Percentiles rank a stretch among this genome's conserved stretches.
phyloP scores from a whole-genome alignment of 1,140 invertebrate genomes.

The Sycophila sp. region DNA sequence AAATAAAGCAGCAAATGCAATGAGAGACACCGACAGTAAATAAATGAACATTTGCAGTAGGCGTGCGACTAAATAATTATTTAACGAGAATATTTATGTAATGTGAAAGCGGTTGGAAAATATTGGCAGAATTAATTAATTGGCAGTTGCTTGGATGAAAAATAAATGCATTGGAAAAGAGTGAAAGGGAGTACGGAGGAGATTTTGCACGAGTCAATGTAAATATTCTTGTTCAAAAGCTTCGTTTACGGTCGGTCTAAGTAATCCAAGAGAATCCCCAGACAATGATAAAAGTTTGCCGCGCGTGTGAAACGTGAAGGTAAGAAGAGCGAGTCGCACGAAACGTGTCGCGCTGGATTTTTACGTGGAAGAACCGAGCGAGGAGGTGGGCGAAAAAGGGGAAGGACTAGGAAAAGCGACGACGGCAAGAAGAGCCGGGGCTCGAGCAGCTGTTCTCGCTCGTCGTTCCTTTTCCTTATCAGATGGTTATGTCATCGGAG shows the following conservation, averaged over 20 bases:
- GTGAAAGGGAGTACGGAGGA: no score
- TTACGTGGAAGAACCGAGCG: neutral
- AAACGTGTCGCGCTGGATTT: neutral
- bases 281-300: no score
- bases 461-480: conserved; percentile 17
- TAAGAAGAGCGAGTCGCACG: neutral
- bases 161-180: no score
- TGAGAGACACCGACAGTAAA: neutral
- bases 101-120: no score
- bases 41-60: conserved; percentile 1
- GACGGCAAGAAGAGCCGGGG: neutral
- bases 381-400: neutral
- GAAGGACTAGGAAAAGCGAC: neutral
- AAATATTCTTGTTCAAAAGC: no score
- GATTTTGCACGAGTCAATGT: no score
- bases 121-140: no score
- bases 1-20: neutral
- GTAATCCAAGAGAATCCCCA: no score
- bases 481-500: conserved; percentile 25
- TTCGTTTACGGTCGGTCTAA: no score
- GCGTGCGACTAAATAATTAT: no score
- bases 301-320: neutral
- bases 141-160: no score
- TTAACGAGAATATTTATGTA: no score
- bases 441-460: conserved; percentile 9